Percentiles rank a stretch among this genome's conserved stretches.
Evolutionary conservation across 2,888 invertebrate genomes (phyloP).

Genomic region (Pantelozetes paolii): DNA sequence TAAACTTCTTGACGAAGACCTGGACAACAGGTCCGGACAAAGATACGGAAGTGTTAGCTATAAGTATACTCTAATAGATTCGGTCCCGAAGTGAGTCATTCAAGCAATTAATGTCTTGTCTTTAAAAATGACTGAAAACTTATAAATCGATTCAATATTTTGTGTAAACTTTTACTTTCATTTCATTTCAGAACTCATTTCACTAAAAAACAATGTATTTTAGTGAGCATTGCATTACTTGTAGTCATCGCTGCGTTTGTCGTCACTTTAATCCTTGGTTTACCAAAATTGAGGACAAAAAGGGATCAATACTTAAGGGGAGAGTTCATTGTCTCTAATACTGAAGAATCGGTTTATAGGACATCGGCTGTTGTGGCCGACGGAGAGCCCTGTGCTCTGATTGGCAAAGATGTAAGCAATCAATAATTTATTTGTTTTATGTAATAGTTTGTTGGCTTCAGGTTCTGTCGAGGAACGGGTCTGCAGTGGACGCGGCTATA

Average conservation of each 20-base stretch:
- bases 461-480: conserved; percentile 49
- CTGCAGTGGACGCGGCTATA: conserved; percentile 78
- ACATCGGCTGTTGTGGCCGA: conserved; percentile 65
- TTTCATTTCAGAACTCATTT: conserved; percentile 44
- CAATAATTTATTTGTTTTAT: background rate
- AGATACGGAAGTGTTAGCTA: conserved; percentile 34
- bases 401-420: conserved; percentile 63
- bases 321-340: conserved; percentile 41
- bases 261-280: conserved; percentile 44
- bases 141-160: background rate
- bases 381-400: conserved; percentile 67
- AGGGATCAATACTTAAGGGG: conserved; percentile 42
- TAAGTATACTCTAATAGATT: conserved; percentile 32
- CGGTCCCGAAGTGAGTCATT: conserved; percentile 27
- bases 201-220: conserved; percentile 45
- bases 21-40: conserved; percentile 12
- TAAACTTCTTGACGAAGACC: conserved; percentile 17
- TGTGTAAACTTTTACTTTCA: background rate
- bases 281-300: conserved; percentile 44
- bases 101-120: background rate
- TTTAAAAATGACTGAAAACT: background rate
- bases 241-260: conserved; percentile 42
- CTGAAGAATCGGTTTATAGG: background rate
- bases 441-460: conserved; percentile 49
- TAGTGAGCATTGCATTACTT: conserved; percentile 43